Conservation (phyloP, 1,140 invertebrate genomes). For the Drosophila oshimai region DNA sequence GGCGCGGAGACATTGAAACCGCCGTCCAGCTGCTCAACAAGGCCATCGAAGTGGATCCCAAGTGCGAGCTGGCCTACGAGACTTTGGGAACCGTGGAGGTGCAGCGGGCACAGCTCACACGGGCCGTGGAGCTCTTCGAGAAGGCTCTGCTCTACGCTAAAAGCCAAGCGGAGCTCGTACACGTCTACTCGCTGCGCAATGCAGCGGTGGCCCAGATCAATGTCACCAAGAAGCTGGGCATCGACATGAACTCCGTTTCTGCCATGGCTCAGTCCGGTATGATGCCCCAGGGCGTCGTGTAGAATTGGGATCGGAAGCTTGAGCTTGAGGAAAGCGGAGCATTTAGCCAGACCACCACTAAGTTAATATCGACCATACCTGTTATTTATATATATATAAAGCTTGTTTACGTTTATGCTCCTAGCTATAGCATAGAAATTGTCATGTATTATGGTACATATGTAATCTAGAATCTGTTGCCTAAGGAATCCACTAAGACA, state of each 20-base stretch:
- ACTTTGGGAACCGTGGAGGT: slow-evolving; percentile 96
- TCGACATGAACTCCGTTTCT: slow-evolving; percentile 83
- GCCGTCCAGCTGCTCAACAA: slow-evolving; percentile 90
- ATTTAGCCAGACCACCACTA: slow-evolving; percentile 43
- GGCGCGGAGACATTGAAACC: slow-evolving; percentile 91
- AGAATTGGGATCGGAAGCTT: slow-evolving; percentile 1
- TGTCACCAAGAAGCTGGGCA: slow-evolving; percentile 90
- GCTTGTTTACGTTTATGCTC: slow-evolving; percentile 54
- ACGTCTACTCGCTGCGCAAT: slow-evolving; percentile 92
- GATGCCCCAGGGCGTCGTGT: slow-evolving; percentile 34
- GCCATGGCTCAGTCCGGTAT: slow-evolving; percentile 56
- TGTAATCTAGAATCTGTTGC: slow-evolving; percentile 41
- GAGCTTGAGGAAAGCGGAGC: slow-evolving; percentile 1
- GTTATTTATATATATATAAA: slow-evolving; percentile 51
- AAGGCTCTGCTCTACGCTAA: slow-evolving; percentile 94
- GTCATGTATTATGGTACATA: slow-evolving; percentile 37
- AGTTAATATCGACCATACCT: slow-evolving; percentile 49
- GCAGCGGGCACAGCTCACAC: slow-evolving; percentile 89
- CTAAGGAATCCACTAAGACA: slow-evolving; percentile 35
- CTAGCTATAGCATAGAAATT: slow-evolving; percentile 39
- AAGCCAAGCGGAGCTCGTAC: slow-evolving; percentile 93
- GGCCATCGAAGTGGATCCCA: slow-evolving; percentile 93
- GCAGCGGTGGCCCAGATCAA: slow-evolving; percentile 93
- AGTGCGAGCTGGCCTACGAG: slow-evolving; percentile 97
- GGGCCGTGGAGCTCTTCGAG: slow-evolving; percentile 93